A percentile compares a stretch with the other conserved stretches of the same genome.
phyloP scores from a whole-genome alignment of 1,140 invertebrate species.

The Drusus annulatus region DNA sequence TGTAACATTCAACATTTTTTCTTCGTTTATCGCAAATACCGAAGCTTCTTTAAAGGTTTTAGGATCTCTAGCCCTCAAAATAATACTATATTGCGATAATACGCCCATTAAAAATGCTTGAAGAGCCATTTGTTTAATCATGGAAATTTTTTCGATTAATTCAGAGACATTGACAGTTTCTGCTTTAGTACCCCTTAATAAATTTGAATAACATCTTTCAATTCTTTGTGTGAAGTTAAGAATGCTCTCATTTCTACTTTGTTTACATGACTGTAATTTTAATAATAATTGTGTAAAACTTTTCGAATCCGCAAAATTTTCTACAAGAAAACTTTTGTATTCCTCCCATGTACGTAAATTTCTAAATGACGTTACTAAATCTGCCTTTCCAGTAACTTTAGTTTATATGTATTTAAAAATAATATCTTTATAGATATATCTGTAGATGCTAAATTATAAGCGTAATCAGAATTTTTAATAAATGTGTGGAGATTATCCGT shows the following conservation, averaged over 20 bases:
- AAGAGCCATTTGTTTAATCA: neutral
- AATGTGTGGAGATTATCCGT: neutral
- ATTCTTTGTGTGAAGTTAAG: slow-evolving; percentile 13
- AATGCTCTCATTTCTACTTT: neutral
- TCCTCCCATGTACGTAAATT: neutral
- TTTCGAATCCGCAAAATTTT: slow-evolving; percentile 15
- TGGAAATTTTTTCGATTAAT: neutral
- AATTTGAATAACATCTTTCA: neutral
- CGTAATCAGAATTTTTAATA: slow-evolving; percentile 1
- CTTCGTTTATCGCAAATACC: neutral
- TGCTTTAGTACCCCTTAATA: neutral
- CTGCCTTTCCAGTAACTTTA: slow-evolving; percentile 15
- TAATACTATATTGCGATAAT: neutral
- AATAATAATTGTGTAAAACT: neutral
- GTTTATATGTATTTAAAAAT: slow-evolving; percentile 11
- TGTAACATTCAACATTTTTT: neutral
- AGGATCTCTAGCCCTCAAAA: neutral
- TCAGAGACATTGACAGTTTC: neutral
- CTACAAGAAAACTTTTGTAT: neutral
- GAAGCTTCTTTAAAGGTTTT: slow-evolving; percentile 12
- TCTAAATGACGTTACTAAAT: slow-evolving; percentile 16
- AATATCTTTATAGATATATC: neutral
- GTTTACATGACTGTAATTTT: neutral
- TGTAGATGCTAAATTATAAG: neutral
- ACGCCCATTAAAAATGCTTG: neutral